A percentile compares a stretch with the other conserved stretches of the same genome.
phyloP scores from a whole-genome alignment of 2,113 vertebrate genomes.

The Phaethornis superciliosus region DNA sequence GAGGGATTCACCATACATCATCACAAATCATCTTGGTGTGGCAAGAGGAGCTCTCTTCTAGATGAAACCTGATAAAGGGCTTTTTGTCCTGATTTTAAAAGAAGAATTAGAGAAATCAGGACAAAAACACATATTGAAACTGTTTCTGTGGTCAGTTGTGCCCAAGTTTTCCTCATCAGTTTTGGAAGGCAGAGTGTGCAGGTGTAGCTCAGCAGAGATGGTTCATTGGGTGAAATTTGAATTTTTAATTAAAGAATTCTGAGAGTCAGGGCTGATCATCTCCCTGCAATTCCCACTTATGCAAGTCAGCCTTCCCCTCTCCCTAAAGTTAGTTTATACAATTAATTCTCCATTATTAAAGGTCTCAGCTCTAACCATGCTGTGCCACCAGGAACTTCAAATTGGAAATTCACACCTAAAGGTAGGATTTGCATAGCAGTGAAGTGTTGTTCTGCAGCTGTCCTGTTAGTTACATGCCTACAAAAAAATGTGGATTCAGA shows the following conservation, averaged over 20 bases:
- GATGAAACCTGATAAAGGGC: not conserved
- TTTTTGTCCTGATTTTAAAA: not conserved
- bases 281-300: not conserved
- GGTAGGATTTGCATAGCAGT: not conserved
- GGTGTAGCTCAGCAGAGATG: not conserved
- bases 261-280: not conserved
- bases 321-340: not conserved
- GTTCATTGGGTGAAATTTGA: not conserved
- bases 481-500: not conserved
- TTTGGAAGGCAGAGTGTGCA: not conserved
- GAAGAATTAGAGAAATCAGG: not conserved
- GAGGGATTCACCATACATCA: not conserved
- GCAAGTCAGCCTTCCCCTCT: not conserved
- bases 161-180: not conserved
- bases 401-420: not conserved
- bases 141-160: not conserved
- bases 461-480: not conserved
- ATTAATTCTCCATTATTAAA: not conserved
- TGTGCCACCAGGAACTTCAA: not conserved
- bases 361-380: not conserved
- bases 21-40: conserved; percentile 2
- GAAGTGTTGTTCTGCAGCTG: not conserved
- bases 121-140: not conserved
- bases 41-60: not conserved
- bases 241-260: not conserved